Conservation (phyloP, 2,797 vertebrate genomes). For the Chiloscyllium punctatum region DNA sequence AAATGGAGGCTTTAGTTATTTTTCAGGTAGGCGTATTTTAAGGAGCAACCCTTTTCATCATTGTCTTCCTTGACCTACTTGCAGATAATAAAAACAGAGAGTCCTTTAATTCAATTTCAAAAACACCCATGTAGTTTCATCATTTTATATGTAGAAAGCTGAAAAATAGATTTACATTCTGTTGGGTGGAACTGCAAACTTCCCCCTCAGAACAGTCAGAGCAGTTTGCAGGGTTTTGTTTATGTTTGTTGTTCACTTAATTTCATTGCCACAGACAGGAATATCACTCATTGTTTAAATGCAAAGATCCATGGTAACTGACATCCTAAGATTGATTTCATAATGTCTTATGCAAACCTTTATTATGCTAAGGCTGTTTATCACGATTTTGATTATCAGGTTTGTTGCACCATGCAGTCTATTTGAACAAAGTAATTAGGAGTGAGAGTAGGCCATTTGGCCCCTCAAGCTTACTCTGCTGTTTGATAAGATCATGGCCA, state of each 20-base stretch:
- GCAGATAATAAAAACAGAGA: not conserved
- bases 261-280: not conserved
- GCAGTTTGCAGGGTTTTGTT: not conserved
- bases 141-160: too few relatives aligned
- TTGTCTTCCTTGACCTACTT: constrained; percentile 23
- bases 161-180: too few relatives aligned
- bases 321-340: not conserved
- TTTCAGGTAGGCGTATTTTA: not conserved
- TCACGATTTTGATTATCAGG: not conserved
- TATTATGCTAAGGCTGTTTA: not conserved
- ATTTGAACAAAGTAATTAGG: too few relatives aligned
- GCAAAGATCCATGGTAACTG: not conserved
- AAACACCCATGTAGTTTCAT: too few relatives aligned
- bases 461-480: too few relatives aligned
- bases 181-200: not conserved
- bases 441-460: too few relatives aligned
- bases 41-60: not conserved
- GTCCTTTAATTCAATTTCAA: not conserved
- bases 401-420: too few relatives aligned
- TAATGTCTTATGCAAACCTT: not conserved
- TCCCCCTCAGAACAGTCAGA: too few relatives aligned
- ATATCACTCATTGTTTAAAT: not conserved
- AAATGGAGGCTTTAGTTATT: not conserved
- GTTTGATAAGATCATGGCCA: too few relatives aligned
- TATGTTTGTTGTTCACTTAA: not conserved